Percentiles rank a stretch among this genome's conserved stretches.
phyloP scores from a whole-genome alignment of 1,140 invertebrate species.

The Drosophila baimaii region DNA sequence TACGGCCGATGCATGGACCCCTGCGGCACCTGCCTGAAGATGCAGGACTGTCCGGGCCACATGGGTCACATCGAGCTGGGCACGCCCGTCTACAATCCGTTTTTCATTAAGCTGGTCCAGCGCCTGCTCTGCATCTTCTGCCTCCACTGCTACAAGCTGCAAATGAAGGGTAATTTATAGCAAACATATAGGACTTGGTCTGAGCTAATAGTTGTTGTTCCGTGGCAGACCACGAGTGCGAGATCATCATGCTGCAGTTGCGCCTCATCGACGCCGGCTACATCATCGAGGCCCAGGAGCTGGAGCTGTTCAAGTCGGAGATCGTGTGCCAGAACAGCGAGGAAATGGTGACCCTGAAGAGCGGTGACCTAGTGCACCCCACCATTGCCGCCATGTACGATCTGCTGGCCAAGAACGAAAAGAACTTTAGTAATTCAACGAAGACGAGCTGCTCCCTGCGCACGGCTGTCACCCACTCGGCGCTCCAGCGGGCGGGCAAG shows the following conservation, averaged over 20 bases:
- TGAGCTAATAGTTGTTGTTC: not conserved
- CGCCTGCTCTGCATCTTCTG: slow-evolving; percentile 89
- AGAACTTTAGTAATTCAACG: slow-evolving; percentile 62
- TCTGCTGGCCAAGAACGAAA: slow-evolving; percentile 58
- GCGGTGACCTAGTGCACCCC: slow-evolving; percentile 73
- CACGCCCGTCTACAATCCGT: slow-evolving; percentile 95
- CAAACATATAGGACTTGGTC: rapidly evolving
- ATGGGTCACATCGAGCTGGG: slow-evolving; percentile 98
- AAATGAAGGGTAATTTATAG: slow-evolving; percentile 87
- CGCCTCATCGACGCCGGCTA: slow-evolving; percentile 90
- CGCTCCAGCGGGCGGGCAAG: slow-evolving; percentile 85
- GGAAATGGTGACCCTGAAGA: slow-evolving; percentile 65
- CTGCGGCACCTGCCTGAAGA: slow-evolving; percentile 93
- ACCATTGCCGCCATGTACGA: slow-evolving; percentile 67
- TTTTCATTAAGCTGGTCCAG: slow-evolving; percentile 92
- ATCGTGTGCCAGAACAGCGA: slow-evolving; percentile 73
- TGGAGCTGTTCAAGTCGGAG: slow-evolving; percentile 86
- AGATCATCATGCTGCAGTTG: slow-evolving; percentile 90
- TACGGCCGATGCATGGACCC: slow-evolving; percentile 87
- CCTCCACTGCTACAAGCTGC: slow-evolving; percentile 88
- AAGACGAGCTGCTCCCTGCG: slow-evolving; percentile 88
- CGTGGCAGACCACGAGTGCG: slow-evolving; percentile 86
- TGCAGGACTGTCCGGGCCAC: slow-evolving; percentile 93
- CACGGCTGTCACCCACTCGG: slow-evolving; percentile 86
- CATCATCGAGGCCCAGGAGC: slow-evolving; percentile 88